phyloP scores from a whole-genome alignment of 2,888 invertebrate species.

The Mystacides longicornis region DNA sequence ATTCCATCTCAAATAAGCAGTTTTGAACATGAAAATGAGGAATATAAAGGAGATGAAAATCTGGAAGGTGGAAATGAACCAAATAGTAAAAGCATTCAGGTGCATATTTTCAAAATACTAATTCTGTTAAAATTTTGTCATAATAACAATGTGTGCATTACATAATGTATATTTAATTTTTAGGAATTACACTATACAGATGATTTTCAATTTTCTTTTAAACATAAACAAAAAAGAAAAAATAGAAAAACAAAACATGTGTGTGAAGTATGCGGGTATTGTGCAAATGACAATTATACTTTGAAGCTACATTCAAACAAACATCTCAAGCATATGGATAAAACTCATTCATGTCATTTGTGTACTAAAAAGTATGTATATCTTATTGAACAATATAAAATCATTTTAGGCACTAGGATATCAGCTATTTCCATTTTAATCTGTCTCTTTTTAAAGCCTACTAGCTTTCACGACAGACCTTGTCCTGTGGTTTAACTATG shows the following conservation, averaged over 20 bases:
- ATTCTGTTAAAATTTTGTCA: no score
- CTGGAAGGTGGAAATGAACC: not conserved
- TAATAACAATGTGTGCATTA: no score
- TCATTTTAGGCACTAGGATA: not conserved
- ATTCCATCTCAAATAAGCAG: no score
- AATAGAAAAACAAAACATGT: slow-evolving; percentile 14
- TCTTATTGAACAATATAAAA: not conserved
- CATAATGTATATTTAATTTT: no score
- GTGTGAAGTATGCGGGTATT: slow-evolving; percentile 19
- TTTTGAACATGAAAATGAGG: no score
- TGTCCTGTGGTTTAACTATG: no score
- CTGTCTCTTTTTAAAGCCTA: not conserved
- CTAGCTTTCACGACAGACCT: no score
- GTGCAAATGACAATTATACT: slow-evolving; percentile 12
- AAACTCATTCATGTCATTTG: slow-evolving; percentile 7
- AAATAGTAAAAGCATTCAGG: not conserved
- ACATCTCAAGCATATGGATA: slow-evolving; percentile 11
- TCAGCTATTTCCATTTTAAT: no score
- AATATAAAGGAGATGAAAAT: not conserved
- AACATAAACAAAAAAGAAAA: slow-evolving; percentile 15
- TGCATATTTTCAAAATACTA: not conserved
- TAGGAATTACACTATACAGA: slow-evolving; percentile 13
- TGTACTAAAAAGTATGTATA: slow-evolving; percentile 13
- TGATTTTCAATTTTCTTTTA: slow-evolving; percentile 8
- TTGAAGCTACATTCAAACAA: slow-evolving; percentile 12